Evolutionary conservation across 2,888 invertebrate species (phyloP), one percentile per base, ranked within the genome.

Genomic region (Apamea crenata): DNA sequence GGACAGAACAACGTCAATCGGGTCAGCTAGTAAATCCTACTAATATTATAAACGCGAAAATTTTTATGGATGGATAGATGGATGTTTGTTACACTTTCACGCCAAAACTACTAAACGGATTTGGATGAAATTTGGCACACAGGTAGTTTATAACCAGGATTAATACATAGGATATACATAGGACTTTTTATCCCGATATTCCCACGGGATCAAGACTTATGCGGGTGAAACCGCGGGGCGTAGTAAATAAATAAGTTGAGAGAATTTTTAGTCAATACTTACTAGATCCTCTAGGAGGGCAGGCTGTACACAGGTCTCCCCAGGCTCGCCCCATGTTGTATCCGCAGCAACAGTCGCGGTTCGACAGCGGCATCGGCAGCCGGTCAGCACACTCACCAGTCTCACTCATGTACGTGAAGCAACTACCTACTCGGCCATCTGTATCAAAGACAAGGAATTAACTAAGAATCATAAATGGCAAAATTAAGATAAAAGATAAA

Each of bases 271-370:
- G 12, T 65, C 12, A 36, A 32, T 56, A 94, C 95, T 93, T 2
- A 96, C 96, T 91, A 56, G 96, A 92, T 21, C 95, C 95, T 8
- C 95, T 81, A 0, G 96, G 96, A 0, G 99, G 98, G 93, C 99
- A 99, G 68, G 98, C 97, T 80, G 98, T 97, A 93, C 99, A 99
- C 82, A 97, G 97, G 87, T 98, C 98, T 76, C 98, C 98, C 99
- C 99, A 99, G 16, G 98, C 99, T 91, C 98, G 97, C 7, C 99
- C 99, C 98, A 98, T 98, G 94, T 98, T 98, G 93, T 98, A 97
- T 1, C 98, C 98, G 94, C 99, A 99, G 94, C 99, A 99, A 92
- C 99, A 99, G 94, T 99, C 99, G 85, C 98, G 97, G 93, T 98
- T 98, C 2, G 98, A 98, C 67, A 98, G 95, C 86, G 97, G 96